Evolutionary conservation across 2,797 vertebrate species (phyloP).

Genomic region (Falco columbarius): DNA sequence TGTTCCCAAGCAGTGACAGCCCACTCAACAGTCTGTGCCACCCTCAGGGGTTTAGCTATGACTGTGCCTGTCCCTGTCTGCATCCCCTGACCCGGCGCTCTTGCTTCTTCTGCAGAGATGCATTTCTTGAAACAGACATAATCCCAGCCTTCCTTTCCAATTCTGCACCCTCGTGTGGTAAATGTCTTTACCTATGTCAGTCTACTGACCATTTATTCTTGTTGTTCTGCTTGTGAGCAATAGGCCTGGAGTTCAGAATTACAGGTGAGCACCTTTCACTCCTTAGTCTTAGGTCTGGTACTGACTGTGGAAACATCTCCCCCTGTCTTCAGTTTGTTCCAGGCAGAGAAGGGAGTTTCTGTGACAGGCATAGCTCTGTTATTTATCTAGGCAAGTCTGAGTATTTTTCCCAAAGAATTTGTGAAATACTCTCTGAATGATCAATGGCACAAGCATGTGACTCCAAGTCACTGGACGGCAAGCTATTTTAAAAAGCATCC

Average conservation of each 20-base stretch:
- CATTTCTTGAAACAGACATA: not conserved
- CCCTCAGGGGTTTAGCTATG: not conserved
- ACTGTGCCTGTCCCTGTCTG: not conserved
- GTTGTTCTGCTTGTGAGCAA: not conserved
- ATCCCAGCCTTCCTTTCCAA: not conserved
- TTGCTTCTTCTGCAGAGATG: not conserved
- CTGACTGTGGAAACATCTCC: slow-evolving; percentile 38
- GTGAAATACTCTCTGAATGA: not conserved
- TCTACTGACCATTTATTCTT: not conserved
- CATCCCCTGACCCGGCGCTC: not conserved
- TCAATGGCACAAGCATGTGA: slow-evolving; percentile 1
- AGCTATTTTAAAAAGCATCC: slow-evolving; percentile 7
- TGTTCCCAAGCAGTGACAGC: not conserved
- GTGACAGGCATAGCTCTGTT: not conserved
- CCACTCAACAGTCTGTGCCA: not conserved
- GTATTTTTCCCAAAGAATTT: slow-evolving; percentile 35
- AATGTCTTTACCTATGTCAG: not conserved
- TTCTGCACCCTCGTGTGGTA: not conserved
- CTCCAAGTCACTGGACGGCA: not conserved
- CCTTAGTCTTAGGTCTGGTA: not conserved
- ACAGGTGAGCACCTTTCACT: not conserved
- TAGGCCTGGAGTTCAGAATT: not conserved
- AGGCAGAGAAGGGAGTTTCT: not conserved
- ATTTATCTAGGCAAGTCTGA: not conserved
- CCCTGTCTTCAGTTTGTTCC: slow-evolving; percentile 15